Conservation (phyloP, 37 sponge, comb jelly and placozoan species). For the Hexactinellida sp. region DNA sequence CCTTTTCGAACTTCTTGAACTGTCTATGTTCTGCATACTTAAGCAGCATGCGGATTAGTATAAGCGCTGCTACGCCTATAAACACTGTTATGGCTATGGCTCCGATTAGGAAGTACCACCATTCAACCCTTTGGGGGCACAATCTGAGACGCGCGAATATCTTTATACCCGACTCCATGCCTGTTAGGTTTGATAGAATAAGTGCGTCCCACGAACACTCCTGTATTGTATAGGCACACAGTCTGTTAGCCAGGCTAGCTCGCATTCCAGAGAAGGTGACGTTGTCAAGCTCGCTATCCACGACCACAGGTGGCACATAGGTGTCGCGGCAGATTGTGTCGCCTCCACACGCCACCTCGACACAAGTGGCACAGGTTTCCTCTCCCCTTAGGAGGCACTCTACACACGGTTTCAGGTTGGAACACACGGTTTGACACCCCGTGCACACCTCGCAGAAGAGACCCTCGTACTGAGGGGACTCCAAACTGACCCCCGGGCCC, state of each 20-base stretch:
- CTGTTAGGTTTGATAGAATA: neutral
- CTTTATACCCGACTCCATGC: neutral
- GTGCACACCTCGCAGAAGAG: neutral
- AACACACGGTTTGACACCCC: neutral
- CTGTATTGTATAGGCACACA: neutral
- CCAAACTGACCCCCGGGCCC: neutral
- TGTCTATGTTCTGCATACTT: neutral
- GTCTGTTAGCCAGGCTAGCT: neutral
- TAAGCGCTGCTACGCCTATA: neutral
- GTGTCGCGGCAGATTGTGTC: neutral
- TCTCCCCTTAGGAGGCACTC: neutral
- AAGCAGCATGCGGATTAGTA: neutral
- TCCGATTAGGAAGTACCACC: neutral
- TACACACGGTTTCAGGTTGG: neutral
- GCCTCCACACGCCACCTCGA: neutral
- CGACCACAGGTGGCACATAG: neutral
- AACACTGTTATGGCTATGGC: neutral
- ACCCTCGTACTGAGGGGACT: conserved; percentile 1
- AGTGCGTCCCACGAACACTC: neutral
- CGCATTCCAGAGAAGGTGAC: neutral
- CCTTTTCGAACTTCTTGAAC: neutral
- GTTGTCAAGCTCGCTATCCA: too few relatives aligned
- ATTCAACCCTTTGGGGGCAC: neutral
- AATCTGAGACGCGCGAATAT: neutral
- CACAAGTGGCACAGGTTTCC: neutral